Base-by-base conservation (phyloP, 2,113 vertebrate genomes). In the Pionites leucogaster region DNA sequence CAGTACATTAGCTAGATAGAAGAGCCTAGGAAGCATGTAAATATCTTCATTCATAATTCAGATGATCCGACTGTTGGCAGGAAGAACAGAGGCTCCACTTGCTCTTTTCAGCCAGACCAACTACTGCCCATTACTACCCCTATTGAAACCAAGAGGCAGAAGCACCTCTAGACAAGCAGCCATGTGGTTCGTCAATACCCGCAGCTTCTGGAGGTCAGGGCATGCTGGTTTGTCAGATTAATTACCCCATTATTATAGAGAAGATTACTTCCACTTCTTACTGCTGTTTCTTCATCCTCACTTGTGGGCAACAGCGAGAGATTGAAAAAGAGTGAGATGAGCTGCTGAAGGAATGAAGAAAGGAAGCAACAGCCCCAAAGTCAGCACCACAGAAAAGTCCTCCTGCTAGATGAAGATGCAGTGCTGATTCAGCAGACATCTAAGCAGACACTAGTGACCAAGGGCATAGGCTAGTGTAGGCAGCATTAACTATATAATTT, bases 271-370 rank as follows among this genome's bases (percentile, higher is more conserved):
- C 39, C 25, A 23, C 64, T 53, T 16, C 59, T n/a, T 41, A 2
- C 33, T 31, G 35, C 83, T 35, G 29, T 2, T 9, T 2, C 90
- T 74, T 39, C 39, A 17, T 4, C 63, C 83, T 65, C 44, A 1
- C 46, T 11, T 3, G 1, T 24, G 2, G 13, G 2, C 19, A 13
- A 3, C 33, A 25, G 13, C 0, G n/a, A 14, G 47, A 8, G 31
- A 5, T 3, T 2, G 37, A 17, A 3, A 0, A 22, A 19, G 65
- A 9, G 53, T 0, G 4, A 39, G 62, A 2, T 0, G 19, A 37
- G 41, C 44, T 25, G 1, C 44, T 5, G 37, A 7, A 53, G 29
- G 13, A 5, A 1, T 0, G 13, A 24, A 22, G 17, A 15, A 7
- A 41, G 60, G 70, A 25, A 59, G 63, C 47, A 35, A 47, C 74